These are phyloP conservation scores for Drosophila parvula DNA, from an alignment of 1,140 invertebrate genomes.

Conservation along the genomic window DNA sequence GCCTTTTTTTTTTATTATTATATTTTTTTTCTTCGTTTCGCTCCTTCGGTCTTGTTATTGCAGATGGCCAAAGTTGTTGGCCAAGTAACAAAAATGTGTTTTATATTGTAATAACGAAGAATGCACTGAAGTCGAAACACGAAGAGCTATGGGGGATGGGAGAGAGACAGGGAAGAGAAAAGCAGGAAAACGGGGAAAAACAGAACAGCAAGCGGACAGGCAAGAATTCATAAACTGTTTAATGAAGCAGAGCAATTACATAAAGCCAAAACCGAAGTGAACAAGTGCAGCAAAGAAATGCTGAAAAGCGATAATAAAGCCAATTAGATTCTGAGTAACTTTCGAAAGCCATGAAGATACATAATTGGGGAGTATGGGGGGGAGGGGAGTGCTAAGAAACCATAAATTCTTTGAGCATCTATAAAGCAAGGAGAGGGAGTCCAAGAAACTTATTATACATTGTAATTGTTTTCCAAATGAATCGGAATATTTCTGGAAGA, in stretches of 20 bases:
- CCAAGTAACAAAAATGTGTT: conserved; percentile 63
- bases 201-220: conserved; percentile 11
- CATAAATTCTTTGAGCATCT: neutral
- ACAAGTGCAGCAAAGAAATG: conserved; percentile 30
- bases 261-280: conserved; percentile 49
- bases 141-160: neutral
- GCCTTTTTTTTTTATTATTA: conserved; percentile 45
- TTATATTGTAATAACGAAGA: conserved; percentile 64
- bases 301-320: conserved; percentile 26
- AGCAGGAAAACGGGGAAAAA: conserved; percentile 3
- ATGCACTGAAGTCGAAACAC: conserved; percentile 66
- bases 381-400: neutral
- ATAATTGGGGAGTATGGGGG: neutral
- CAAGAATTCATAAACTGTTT: conserved; percentile 73
- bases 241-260: conserved; percentile 78
- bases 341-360: conserved; percentile 6
- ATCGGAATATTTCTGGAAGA: too few species aligned
- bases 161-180: neutral
- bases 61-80: conserved; percentile 59
- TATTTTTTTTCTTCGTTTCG: conserved; percentile 15
- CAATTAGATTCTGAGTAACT: conserved; percentile 33
- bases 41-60: conserved; percentile 58
- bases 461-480: neutral
- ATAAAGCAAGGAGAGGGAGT: conserved; percentile 1
- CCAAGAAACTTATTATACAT: neutral